Evolutionary conservation across 2,797 vertebrate species (phyloP), one percentile per base, ranked within the genome.

Genomic region (Semaprochilodus insignis): DNA sequence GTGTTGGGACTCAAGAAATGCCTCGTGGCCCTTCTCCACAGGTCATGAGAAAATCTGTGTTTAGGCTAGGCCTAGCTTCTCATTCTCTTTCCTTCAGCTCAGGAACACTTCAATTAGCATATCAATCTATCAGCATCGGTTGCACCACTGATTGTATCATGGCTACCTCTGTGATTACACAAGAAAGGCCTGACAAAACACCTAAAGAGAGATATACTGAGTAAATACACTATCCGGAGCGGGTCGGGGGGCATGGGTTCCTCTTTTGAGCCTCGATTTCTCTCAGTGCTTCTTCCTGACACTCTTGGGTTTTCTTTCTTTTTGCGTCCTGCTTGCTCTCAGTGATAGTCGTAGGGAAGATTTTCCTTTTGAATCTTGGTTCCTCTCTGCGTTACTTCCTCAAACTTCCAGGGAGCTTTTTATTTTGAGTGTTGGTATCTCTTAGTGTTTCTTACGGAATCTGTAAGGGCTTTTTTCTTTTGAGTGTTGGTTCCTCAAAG

Each of bases 21-120:
- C 76, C 71, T 75, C 73, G 60, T 81, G 85, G 80, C 78, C 71
- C 74, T 89, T 88, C 75, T 55, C 76, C 75, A 65, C 83, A 83
- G 92, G 92, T 92, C 91, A 91, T 93, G 92, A 92, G 93, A 94
- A 94, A 95, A 93, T 86, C 71, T 67, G 52, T 48, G 62, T 78
- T 77, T 63, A 34, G 62, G 80, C 25, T 44, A 65, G 57, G 78
- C 72, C 62, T 70, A 74, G 23, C 14, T 60, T 77, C 67, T 70
- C 70, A 67, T 75, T 84, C 65, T 75, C 73, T 71, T 83, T 73
- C 69, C 81, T 59, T 81, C 75, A 81, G 59, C 74, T 81, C 65
- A 70, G 44, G 19, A 78, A 40, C 70, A 74, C 77, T 73, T 44
- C 70, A 78, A 90, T 90, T 87, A 85, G 72, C 86, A 85, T 83